Evolutionary conservation across 2,888 invertebrate species (phyloP), one percentile per base, ranked within the genome.

Genomic region (Drosophila ezoana): DNA sequence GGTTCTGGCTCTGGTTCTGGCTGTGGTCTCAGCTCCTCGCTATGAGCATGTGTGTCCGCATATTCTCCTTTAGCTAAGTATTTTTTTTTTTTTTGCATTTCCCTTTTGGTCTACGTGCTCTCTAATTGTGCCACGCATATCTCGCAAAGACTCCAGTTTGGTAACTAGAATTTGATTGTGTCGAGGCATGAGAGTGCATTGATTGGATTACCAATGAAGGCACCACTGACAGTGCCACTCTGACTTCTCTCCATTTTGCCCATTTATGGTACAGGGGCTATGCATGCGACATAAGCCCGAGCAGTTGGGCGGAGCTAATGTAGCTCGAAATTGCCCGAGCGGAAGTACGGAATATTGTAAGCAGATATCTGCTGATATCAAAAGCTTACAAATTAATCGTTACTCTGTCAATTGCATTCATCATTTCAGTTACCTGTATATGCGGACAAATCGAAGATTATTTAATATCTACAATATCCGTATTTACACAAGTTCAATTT

Each of bases 91-190:
- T 54, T 51, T 70, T 40, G 61, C 49, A 54, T 69, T 64, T 72
- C 48, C 32, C 49, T 59, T 64, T 61, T 57, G 57, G 49, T 52
- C 37, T 56, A 63, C 72, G 72, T 72, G 77, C 69, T 72, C 58
- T 78, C 74, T 73, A 78, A 78, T 64, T 76, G 78, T 74, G 72
- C 49, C 66, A 72, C 66, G 62, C 64, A 67, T 67, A 45, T 60
- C 48, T 58, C 43, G 73, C 61, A 64, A 64, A 65, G 87, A 66
- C 68, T 68, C 81, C 64, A 66, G 68, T 63, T 68, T 60, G 72
- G 87, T 84, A 82, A 82, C 87, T 81, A 76, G 87, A 78, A 71
- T 84, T 87, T 84, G 87, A 87, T 87, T 82, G 87, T 84, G 87
- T 57, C 53, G 62, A 68, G 78, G 81, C 70, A 87, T 57, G 76